phyloP scores from a whole-genome alignment of 2,113 vertebrate genomes.

The Caranx melampygus region DNA sequence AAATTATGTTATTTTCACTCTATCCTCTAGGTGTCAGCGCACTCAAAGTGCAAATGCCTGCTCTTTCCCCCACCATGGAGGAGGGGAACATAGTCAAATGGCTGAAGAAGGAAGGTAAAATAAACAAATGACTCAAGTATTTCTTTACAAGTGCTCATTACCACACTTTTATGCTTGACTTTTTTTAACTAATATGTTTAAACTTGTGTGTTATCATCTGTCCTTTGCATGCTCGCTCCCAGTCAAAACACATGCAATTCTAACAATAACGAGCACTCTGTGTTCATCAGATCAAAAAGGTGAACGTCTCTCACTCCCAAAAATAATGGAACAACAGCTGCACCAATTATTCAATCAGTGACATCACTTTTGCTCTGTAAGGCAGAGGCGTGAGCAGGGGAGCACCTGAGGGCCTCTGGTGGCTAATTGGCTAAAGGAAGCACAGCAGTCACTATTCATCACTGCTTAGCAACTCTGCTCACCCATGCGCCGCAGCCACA shows the following conservation, averaged over 20 bases:
- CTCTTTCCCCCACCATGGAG: slow-evolving; percentile 98
- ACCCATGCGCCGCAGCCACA: slow-evolving; percentile 48
- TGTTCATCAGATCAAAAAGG: not conserved
- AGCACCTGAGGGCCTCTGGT: slow-evolving; percentile 61
- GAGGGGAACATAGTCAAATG: slow-evolving; percentile 96
- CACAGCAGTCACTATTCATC: slow-evolving; percentile 62
- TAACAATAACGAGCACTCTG: not conserved
- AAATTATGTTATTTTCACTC: slow-evolving; percentile 40
- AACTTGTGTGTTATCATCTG: not conserved
- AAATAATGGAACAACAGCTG: not conserved
- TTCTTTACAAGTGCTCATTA: not conserved
- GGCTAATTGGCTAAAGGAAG: slow-evolving; percentile 69
- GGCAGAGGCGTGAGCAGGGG: slow-evolving; percentile 27
- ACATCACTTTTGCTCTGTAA: slow-evolving; percentile 42
- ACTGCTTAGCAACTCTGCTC: slow-evolving; percentile 64
- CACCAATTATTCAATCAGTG: slow-evolving; percentile 32
- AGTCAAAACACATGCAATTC: not conserved
- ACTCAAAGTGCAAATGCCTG: slow-evolving; percentile 94
- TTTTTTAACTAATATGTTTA: not conserved
- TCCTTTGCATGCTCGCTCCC: not conserved
- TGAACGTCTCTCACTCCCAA: not conserved
- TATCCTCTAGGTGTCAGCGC: slow-evolving; percentile 85
- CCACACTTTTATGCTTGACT: not conserved
- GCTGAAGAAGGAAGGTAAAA: slow-evolving; percentile 97
- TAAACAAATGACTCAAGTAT: not conserved